Conservation (phyloP, 2,888 invertebrate genomes). For the Torymus aiolomorphi region DNA sequence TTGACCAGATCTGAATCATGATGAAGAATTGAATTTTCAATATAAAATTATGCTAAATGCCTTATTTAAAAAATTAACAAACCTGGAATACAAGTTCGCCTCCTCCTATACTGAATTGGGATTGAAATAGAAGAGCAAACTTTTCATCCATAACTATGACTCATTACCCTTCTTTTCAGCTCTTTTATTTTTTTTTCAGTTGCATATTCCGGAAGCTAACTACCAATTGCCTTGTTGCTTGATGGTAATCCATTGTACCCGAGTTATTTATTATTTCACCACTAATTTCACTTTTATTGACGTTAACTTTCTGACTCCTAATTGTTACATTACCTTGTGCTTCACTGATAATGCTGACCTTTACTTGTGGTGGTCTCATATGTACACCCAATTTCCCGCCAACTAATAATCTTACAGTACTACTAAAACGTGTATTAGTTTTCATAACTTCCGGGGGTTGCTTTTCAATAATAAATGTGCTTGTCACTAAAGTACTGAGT, state of each 20-base stretch:
- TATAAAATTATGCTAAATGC: no score
- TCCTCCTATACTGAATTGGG: no score
- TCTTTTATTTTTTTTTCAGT: constrained; percentile 93
- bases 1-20: no score
- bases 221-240: constrained; percentile 87
- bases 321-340: constrained; percentile 89
- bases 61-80: no score
- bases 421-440: constrained; percentile 95
- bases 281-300: constrained; percentile 84
- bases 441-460: constrained; percentile 99
- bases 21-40: no score
- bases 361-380: constrained; percentile 93
- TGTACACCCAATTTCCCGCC: constrained; percentile 95
- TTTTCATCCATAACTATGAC: constrained; percentile 99
- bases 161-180: constrained; percentile 98
- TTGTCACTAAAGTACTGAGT: constrained; percentile 88
- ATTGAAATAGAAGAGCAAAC: no score
- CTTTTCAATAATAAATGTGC: constrained; percentile 97
- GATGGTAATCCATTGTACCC: constrained; percentile 96
- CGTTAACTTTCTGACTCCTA: constrained; percentile 83
- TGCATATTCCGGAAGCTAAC: constrained; percentile 96
- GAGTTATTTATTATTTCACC: constrained; percentile 97
- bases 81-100: no score
- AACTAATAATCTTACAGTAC: constrained; percentile 93
- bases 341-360: constrained; percentile 78